Evolutionary conservation across 2,113 vertebrate species (phyloP).

Genomic region (Apeltes quadracus): DNA sequence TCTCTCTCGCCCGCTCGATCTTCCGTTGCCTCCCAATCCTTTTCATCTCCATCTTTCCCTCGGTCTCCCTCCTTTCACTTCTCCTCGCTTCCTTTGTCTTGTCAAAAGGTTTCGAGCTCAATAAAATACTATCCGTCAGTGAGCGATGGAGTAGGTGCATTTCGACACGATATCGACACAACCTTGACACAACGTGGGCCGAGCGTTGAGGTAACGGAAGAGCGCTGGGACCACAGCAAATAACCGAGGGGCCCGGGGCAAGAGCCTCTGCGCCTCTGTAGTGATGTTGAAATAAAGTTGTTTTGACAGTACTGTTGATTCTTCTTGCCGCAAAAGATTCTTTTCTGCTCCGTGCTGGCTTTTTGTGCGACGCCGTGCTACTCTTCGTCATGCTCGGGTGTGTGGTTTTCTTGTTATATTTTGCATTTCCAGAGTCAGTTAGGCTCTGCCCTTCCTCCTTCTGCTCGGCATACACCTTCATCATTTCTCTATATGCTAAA

Average conservation of each 20-base stretch:
- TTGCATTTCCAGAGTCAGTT: background rate
- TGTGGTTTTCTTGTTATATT: conserved; percentile 24
- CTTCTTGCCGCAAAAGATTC: conserved; percentile 35
- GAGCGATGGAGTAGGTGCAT: conserved; percentile 51
- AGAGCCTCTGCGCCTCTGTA: conserved; percentile 49
- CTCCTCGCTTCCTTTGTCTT: conserved; percentile 50
- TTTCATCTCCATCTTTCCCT: conserved; percentile 44
- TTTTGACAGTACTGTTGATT: conserved; percentile 59
- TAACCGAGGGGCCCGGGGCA: conserved; percentile 49
- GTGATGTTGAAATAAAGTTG: conserved; percentile 65
- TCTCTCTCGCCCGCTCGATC: conserved; percentile 20
- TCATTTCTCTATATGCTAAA: conserved; percentile 35
- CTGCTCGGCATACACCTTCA: conserved; percentile 20
- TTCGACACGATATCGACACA: conserved; percentile 59
- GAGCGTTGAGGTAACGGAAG: conserved; percentile 41
- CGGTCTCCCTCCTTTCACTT: conserved; percentile 28
- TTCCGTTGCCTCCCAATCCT: conserved; percentile 28
- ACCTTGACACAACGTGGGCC: conserved; percentile 64
- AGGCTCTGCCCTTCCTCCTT: background rate
- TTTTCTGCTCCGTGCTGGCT: conserved; percentile 3
- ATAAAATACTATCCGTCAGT: conserved; percentile 59
- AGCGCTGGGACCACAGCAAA: conserved; percentile 44
- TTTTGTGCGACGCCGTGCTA: background rate
- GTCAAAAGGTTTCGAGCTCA: conserved; percentile 56
- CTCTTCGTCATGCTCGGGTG: background rate